phyloP scores from a whole-genome alignment of 2,113 vertebrate species.

The Festucalex cinctus region DNA sequence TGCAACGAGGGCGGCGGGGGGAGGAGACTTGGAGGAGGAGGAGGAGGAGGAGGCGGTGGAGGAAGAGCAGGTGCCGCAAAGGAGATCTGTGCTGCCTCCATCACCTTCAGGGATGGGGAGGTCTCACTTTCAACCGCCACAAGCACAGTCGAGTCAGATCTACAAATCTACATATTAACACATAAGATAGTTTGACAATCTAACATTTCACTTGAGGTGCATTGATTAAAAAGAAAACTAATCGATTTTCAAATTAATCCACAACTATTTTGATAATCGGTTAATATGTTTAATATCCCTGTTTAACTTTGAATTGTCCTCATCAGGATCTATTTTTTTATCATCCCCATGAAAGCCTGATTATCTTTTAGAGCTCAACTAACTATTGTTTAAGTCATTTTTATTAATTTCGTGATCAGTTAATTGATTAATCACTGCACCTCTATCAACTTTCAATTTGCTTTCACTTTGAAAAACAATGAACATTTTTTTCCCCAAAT shows the following conservation, averaged over 20 bases:
- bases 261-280: not conserved
- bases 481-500: too few relatives aligned
- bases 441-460: too few relatives aligned
- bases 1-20: slow-evolving; percentile 15
- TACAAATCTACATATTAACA: not conserved
- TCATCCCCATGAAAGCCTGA: too few relatives aligned
- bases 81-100: not conserved
- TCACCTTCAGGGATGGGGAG: not conserved
- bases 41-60: slow-evolving; percentile 29
- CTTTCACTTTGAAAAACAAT: too few relatives aligned
- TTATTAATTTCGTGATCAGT: too few relatives aligned
- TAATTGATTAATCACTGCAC: too few relatives aligned
- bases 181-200: not conserved
- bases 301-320: not conserved
- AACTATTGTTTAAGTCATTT: too few relatives aligned
- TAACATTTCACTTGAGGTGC: not conserved
- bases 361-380: too few relatives aligned
- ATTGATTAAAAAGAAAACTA: too few relatives aligned
- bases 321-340: too few relatives aligned
- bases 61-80: not conserved
- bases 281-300: not conserved
- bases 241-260: not conserved
- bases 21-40: slow-evolving; percentile 3
- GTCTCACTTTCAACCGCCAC: not conserved
- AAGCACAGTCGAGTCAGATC: not conserved